Evolutionary conservation across 2,797 vertebrate genomes (phyloP), one percentile per base, ranked within the genome.

Genomic region (Aplochiton taeniatus): DNA sequence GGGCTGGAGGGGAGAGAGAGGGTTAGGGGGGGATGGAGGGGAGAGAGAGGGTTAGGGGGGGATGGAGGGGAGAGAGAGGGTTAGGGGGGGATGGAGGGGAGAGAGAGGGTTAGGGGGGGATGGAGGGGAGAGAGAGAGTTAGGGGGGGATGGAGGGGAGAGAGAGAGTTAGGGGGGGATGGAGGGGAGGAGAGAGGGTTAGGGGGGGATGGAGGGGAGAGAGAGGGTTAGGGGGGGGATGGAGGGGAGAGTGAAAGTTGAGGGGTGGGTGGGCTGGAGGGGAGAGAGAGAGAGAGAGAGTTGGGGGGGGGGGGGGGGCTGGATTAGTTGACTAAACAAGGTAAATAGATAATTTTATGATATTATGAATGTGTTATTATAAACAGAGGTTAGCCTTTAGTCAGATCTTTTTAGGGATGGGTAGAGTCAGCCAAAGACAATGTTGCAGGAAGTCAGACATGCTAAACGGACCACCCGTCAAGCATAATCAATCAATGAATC

Each of bases 391-490:
- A 73, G 62, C 74, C 52, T 70, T n/a, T n/a, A n/a, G n/a, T n/a
- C n/a, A n/a, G n/a, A n/a, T n/a, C n/a, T n/a, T 59, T 70, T 66
- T 71, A 46, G 59, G 49, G 68, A 70, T 61, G 8, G n/a, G 76
- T 64, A 65, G 70, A 31, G 68, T 75, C 74, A 4, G 61, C 63
- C 71, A 68, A 60, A 76, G 20, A 71, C 58, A 0, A 63, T 79
- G 79, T 81, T 82, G 67, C 77, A 78, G 78, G 75, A 75, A 63
- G 70, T 11, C 64, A 0, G 61, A 70, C 75, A 82, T 57, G 14
- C 66, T 71, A 65, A 64, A 65, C 74, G 61, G 67, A 61, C 60
- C 14, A 71, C 48, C 18, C 13, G 41, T 45, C 47, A 18, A 16
- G 45, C 17, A 59, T 50, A 55, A 52, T 60, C 0, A 55, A n/a